phyloP scores from a whole-genome alignment of 2,888 invertebrate genomes.

The Syrista parreyssii region DNA sequence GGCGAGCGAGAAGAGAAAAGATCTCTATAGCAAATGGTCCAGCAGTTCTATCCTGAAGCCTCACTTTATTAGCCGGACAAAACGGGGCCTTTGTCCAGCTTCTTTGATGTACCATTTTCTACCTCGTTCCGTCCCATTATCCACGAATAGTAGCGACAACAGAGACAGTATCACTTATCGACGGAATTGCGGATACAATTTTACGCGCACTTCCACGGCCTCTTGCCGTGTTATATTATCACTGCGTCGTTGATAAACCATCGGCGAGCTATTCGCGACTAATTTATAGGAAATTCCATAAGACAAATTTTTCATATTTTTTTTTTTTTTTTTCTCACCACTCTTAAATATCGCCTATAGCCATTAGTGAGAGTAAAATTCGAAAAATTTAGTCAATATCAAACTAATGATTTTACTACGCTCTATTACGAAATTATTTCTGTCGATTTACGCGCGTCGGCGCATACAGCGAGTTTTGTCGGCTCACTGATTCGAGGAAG shows the following conservation, averaged over 20 bases:
- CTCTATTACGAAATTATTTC: too few relatives aligned
- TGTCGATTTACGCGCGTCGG: neutral
- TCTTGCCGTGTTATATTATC: neutral
- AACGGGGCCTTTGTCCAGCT: constrained; percentile 22
- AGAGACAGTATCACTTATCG: constrained; percentile 21
- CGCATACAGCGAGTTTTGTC: constrained; percentile 27
- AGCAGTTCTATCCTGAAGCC: neutral
- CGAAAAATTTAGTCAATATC: too few relatives aligned
- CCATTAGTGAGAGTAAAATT: too few relatives aligned
- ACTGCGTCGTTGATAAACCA: neutral
- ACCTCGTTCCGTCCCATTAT: constrained; percentile 43
- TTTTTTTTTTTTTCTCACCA: too few relatives aligned
- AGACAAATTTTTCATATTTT: too few relatives aligned
- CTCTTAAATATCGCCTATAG: too few relatives aligned
- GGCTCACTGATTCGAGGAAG: constrained; percentile 37
- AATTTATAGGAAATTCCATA: too few relatives aligned
- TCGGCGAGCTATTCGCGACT: neutral
- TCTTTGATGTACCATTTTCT: constrained; percentile 42
- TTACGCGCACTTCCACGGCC: neutral
- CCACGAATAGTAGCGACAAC: constrained; percentile 30
- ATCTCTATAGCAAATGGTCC: neutral
- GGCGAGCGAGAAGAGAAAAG: neutral
- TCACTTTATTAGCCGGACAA: constrained; percentile 7
- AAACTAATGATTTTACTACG: too few relatives aligned
- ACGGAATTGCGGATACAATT: neutral